Base-by-base conservation (phyloP, 2,113 vertebrate genomes). In the Rhipidura dahli region DNA sequence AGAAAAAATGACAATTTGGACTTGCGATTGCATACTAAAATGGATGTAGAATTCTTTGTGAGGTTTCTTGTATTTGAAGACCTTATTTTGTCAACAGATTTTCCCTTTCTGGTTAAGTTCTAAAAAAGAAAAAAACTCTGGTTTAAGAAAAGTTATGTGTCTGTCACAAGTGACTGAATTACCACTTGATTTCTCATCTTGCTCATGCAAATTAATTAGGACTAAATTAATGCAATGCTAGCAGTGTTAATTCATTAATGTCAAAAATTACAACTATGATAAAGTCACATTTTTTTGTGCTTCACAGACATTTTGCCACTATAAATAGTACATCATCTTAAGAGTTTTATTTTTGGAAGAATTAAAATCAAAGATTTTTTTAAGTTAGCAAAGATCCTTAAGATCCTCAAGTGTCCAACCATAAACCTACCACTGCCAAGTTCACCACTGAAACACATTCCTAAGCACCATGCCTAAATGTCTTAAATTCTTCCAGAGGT, bases 321-420 rank as follows among this genome's bases (percentile, higher is more conserved):
- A 6, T 37, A 42, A 75, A 50, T 18, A 59, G 14, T 73, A 33
- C 3, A 30, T 76, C 23, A 69, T 42, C 49, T 40, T 60, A 68
- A 27, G 15, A 80, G 39, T 31, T 83, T 30, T 44, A 40, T 49
- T 85, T 84, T 71, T 69, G 11, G 13, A 72, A 83, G 54, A 60
- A 37, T 54, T 86, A n/a, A 64, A 57, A 53, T 87, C 22, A 37
- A 13, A 47, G 30, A 53, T 42, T 68, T 17, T 5, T 53, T 76
- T 49, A 15, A 18, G 1, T 39, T 83, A 37, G 7, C 42, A 70
- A 70, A 75, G n/a, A 42, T 20, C 13, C 4, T 27, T 73, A 56
- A 49, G 50, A 40, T 59, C 8, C 24, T 61, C 0, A 0, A 35
- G 19, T 40, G 39, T 63, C 31, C 47, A 63, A 8, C 14, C 1